These are phyloP conservation scores for Thymelicus acteon DNA, from an alignment of 2,888 invertebrate species.

Conservation along the genomic window DNA sequence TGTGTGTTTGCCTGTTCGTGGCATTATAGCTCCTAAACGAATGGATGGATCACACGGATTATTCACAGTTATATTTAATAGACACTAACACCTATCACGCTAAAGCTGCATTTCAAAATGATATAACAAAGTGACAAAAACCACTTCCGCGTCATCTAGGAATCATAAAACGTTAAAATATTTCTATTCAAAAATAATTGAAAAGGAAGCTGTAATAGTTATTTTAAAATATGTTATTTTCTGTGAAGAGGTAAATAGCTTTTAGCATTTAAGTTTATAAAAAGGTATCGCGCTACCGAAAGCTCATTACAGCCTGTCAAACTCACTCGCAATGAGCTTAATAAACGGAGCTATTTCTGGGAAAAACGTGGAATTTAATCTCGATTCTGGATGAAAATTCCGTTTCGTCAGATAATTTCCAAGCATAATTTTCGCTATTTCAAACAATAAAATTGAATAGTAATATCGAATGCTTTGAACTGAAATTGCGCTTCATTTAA, in stretches of 20 bases:
- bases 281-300: conserved; percentile 13
- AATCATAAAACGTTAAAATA: too few species aligned
- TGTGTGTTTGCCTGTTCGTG: too few species aligned
- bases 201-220: not conserved
- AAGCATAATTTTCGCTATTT: conserved; percentile 7
- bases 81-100: too few species aligned
- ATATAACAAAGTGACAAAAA: too few species aligned
- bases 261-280: conserved; percentile 19
- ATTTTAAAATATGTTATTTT: conserved; percentile 4
- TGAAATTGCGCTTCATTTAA: not conserved
- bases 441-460: conserved; percentile 6
- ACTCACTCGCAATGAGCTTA: conserved; percentile 32
- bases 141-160: too few species aligned
- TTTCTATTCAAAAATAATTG: not conserved
- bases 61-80: too few species aligned
- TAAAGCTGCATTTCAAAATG: too few species aligned
- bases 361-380: conserved; percentile 21
- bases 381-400: conserved; percentile 13
- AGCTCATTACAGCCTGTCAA: conserved; percentile 34
- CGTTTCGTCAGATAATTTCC: conserved; percentile 19
- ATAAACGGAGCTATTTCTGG: conserved; percentile 26
- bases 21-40: too few species aligned
- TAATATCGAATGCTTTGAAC: conserved; percentile 8
- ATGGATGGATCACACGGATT: too few species aligned
- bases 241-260: conserved; percentile 1